Conservation (phyloP, 2,797 vertebrate genomes). For the Crenichthys baileyi region DNA sequence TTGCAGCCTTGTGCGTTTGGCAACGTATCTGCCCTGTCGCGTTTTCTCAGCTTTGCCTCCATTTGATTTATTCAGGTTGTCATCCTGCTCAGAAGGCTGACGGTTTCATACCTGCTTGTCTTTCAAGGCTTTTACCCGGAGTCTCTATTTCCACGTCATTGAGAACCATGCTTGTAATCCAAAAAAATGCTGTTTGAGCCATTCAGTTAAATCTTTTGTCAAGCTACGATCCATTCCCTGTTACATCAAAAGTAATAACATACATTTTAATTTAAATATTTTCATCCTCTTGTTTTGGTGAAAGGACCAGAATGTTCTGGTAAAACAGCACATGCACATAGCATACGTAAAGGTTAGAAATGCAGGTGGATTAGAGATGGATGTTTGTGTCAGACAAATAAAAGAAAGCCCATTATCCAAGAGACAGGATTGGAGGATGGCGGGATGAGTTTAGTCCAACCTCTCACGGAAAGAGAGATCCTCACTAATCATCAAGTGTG, state of each 20-base stretch:
- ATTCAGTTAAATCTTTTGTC: not conserved
- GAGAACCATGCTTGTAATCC: not conserved
- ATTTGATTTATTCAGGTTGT: conserved; percentile 10
- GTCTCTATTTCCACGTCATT: not conserved
- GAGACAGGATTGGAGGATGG: not conserved
- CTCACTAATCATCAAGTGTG: not conserved
- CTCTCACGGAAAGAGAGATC: not conserved
- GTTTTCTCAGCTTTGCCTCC: not conserved
- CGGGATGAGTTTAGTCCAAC: not conserved
- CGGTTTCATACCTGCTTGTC: conserved; percentile 6
- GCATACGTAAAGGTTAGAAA: not conserved
- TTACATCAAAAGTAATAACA: not conserved
- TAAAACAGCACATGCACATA: not conserved
- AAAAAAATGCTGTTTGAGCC: not conserved
- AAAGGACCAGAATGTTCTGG: not conserved
- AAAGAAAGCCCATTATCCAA: conserved; percentile 3
- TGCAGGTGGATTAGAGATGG: conserved; percentile 18
- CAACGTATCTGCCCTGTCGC: not conserved
- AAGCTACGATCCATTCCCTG: not conserved
- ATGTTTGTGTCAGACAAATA: conserved; percentile 9
- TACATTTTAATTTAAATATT: not conserved
- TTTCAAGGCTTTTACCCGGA: not conserved
- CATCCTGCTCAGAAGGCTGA: conserved; percentile 5
- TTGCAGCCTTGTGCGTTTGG: not conserved
- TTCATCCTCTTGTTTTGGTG: not conserved